Percentiles rank a stretch among this genome's conserved stretches.
phyloP scores from a whole-genome alignment of 2,888 invertebrate species.

The Acheta domesticus region DNA sequence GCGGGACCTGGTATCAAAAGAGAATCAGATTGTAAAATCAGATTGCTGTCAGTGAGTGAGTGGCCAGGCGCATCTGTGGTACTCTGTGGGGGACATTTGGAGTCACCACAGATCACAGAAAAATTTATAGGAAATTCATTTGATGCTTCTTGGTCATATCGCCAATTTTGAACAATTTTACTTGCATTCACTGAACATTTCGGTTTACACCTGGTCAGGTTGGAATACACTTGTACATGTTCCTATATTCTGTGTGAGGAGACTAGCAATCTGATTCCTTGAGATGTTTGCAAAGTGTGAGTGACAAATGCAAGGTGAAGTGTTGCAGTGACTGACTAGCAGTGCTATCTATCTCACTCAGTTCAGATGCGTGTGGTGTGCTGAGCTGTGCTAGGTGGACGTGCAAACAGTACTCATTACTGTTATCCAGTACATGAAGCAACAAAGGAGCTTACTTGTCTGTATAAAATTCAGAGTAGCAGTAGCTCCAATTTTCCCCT shows the following conservation, averaged over 20 bases:
- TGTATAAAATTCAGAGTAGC: constrained; percentile 28
- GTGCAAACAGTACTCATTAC: background rate
- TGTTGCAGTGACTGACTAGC: constrained; percentile 36
- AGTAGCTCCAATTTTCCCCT: constrained; percentile 18
- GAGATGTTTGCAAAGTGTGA: constrained; percentile 34
- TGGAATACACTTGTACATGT: constrained; percentile 31
- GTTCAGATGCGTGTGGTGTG: constrained; percentile 19
- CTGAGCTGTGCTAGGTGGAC: constrained; percentile 18
- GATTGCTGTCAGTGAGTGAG: constrained; percentile 36
- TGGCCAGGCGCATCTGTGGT: background rate
- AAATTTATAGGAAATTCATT: constrained; percentile 24
- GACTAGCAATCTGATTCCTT: constrained; percentile 38
- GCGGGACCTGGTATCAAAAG: constrained; percentile 31
- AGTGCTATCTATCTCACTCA: constrained; percentile 33
- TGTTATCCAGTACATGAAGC: constrained; percentile 22
- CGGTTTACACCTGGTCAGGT: constrained; percentile 22
- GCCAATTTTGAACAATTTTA: constrained; percentile 29
- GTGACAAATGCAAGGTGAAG: constrained; percentile 35
- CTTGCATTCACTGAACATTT: constrained; percentile 29
- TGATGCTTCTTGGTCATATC: constrained; percentile 29
- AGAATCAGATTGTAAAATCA: constrained; percentile 38
- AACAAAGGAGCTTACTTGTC: constrained; percentile 35
- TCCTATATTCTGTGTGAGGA: constrained; percentile 33
- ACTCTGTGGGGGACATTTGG: background rate
- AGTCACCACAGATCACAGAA: constrained; percentile 18